Percentiles rank a stretch among this genome's conserved stretches.
These are phyloP conservation scores for Junonia oenone DNA, from an alignment of 2,888 invertebrate genomes.

Conservation along the genomic window DNA sequence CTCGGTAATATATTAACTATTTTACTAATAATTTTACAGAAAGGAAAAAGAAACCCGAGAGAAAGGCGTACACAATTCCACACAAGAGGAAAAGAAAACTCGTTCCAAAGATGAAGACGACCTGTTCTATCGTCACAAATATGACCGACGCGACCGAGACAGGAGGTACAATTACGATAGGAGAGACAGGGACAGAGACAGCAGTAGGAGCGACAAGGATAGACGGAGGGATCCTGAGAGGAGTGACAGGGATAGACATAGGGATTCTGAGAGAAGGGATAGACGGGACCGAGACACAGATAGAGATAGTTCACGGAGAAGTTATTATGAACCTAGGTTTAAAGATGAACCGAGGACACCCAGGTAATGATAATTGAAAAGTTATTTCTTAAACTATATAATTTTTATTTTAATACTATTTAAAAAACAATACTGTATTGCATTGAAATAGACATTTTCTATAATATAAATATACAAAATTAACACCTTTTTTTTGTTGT, in stretches of 20 bases:
- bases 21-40: no score
- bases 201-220: slow-evolving; percentile 13
- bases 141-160: slow-evolving; percentile 42
- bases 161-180: slow-evolving; percentile 25
- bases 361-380: no score
- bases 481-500: no score
- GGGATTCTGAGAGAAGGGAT: slow-evolving; percentile 50
- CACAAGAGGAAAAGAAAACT: slow-evolving; percentile 77
- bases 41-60: slow-evolving; percentile 79
- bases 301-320: slow-evolving; percentile 68
- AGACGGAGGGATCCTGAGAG: no score
- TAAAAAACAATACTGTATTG: no score
- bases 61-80: slow-evolving; percentile 85
- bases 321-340: slow-evolving; percentile 82
- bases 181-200: slow-evolving; percentile 44
- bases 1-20: no score
- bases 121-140: slow-evolving; percentile 49
- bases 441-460: no score
- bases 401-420: no score
- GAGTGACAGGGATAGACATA: slow-evolving; percentile 44
- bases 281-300: slow-evolving; percentile 50
- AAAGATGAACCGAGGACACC: slow-evolving; percentile 94
- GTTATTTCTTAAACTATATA: no score
- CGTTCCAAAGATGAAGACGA: slow-evolving; percentile 60
- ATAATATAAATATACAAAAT: no score